Evolutionary conservation across 2,888 invertebrate species (phyloP).

Genomic region (Hanleya hanleyi): DNA sequence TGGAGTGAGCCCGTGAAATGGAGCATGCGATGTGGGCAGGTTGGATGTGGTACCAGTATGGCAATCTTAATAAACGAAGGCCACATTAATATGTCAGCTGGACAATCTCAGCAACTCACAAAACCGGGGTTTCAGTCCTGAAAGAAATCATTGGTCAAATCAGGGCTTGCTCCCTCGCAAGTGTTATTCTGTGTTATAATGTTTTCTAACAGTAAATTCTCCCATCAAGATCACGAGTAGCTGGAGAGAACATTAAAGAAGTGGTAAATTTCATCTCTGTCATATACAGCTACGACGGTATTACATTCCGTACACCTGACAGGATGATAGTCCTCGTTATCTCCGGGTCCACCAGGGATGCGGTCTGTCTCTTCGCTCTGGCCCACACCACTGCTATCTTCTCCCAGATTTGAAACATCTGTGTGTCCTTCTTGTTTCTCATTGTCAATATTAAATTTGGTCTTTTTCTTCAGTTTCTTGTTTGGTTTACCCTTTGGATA

Average conservation of each 20-base stretch:
- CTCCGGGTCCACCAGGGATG: neutral
- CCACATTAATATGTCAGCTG: too few species aligned
- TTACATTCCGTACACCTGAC: constrained; percentile 76
- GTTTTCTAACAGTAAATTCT: neutral
- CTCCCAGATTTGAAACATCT: neutral
- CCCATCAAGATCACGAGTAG: constrained; percentile 39
- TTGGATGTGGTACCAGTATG: too few species aligned
- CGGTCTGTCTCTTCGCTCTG: neutral
- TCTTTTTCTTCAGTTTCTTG: constrained; percentile 49
- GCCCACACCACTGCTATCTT: neutral
- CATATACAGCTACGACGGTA: constrained; percentile 77
- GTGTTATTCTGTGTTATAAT: too few species aligned
- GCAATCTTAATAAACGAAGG: too few species aligned
- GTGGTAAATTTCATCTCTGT: constrained; percentile 78
- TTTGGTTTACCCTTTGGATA: constrained; percentile 65
- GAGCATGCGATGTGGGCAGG: too few species aligned
- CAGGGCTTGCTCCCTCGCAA: too few species aligned
- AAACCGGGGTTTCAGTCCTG: too few species aligned
- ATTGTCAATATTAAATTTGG: neutral
- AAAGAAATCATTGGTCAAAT: too few species aligned
- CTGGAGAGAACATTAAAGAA: constrained; percentile 78
- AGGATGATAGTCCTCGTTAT: constrained; percentile 74
- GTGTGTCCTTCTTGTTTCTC: neutral
- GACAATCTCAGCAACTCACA: too few species aligned
- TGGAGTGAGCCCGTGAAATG: too few species aligned